A percentile compares a stretch with the other conserved stretches of the same genome.
These are phyloP conservation scores for Coelopa frigida DNA, from an alignment of 1,140 invertebrate species.

Conservation along the genomic window DNA sequence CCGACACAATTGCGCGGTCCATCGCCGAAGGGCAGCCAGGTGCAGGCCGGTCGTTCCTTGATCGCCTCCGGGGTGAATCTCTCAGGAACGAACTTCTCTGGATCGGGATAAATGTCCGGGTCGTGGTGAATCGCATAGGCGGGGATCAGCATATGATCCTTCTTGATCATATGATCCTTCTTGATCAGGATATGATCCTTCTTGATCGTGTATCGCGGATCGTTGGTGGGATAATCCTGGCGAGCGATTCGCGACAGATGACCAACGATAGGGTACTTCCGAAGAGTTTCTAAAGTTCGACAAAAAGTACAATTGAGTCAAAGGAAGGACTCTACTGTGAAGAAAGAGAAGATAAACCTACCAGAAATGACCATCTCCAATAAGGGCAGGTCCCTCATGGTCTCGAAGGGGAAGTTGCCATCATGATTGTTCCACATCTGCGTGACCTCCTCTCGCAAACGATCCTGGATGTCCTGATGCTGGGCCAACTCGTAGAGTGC, in stretches of 20 bases:
- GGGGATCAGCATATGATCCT: conserved; percentile 48
- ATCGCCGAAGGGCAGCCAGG: conserved; percentile 64
- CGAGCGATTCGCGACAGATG: conserved; percentile 25
- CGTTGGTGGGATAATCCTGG: conserved; percentile 16
- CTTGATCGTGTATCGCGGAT: conserved; percentile 51
- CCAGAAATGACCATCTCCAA: too few species aligned
- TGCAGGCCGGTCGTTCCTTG: conserved; percentile 30
- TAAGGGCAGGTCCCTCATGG: too few species aligned
- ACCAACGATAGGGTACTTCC: conserved; percentile 48
- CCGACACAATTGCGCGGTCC: conserved; percentile 60
- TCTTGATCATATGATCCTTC: too few species aligned
- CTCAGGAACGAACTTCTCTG: conserved; percentile 58
- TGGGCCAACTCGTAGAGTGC: conserved; percentile 26
- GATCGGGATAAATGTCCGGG: conserved; percentile 54
- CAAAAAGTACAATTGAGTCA: too few species aligned
- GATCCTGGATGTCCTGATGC: conserved; percentile 43
- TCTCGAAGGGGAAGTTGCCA: too few species aligned
- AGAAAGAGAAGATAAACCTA: too few species aligned
- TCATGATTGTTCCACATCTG: too few species aligned
- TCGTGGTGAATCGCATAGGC: conserved; percentile 54
- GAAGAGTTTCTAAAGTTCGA: conserved; percentile 42
- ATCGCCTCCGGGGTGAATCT: conserved; percentile 52
- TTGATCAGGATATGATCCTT: too few species aligned
- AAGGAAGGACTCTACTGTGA: too few species aligned
- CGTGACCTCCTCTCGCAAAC: too few species aligned